Evolutionary conservation across 2,797 vertebrate genomes (phyloP).

Genomic region (Hypotaenidia okinawae): DNA sequence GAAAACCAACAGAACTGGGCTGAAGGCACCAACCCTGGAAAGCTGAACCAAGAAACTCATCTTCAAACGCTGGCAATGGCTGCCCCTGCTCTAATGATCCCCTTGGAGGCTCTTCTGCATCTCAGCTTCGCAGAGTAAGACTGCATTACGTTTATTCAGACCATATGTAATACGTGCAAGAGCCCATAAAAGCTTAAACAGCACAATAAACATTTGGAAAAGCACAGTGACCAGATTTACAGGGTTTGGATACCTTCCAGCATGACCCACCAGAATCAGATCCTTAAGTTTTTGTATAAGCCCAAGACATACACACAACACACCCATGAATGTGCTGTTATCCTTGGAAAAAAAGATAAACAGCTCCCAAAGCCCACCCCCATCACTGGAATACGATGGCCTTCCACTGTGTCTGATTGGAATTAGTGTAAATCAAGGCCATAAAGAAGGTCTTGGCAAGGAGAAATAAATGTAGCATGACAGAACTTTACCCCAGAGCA

Average conservation of each 20-base stretch:
- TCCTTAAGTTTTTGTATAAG: conserved; percentile 55
- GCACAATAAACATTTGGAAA: conserved; percentile 74
- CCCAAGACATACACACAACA: conserved; percentile 37
- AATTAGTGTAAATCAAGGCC: conserved; percentile 48
- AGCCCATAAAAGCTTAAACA: conserved; percentile 74
- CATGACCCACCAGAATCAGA: conserved; percentile 73
- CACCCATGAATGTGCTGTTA: conserved; percentile 22
- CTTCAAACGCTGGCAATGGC: neutral
- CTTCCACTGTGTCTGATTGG: conserved; percentile 17
- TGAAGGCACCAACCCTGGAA: neutral
- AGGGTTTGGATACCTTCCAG: conserved; percentile 54
- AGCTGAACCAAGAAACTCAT: conserved; percentile 27
- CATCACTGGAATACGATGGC: neutral
- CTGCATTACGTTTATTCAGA: conserved; percentile 57
- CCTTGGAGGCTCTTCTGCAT: conserved; percentile 51
- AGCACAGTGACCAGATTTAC: conserved; percentile 67
- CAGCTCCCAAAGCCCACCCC: conserved; percentile 7
- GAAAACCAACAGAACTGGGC: neutral
- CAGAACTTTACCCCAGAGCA: conserved; percentile 39
- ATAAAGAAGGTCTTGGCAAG: conserved; percentile 56
- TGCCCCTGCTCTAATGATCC: conserved; percentile 23
- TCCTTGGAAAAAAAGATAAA: conserved; percentile 41
- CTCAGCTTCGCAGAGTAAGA: conserved; percentile 38
- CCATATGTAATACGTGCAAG: conserved; percentile 67
- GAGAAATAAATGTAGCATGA: conserved; percentile 23